Evolutionary conservation across 1,140 invertebrate species (phyloP).

Genomic region (Halictus rubicundus): DNA sequence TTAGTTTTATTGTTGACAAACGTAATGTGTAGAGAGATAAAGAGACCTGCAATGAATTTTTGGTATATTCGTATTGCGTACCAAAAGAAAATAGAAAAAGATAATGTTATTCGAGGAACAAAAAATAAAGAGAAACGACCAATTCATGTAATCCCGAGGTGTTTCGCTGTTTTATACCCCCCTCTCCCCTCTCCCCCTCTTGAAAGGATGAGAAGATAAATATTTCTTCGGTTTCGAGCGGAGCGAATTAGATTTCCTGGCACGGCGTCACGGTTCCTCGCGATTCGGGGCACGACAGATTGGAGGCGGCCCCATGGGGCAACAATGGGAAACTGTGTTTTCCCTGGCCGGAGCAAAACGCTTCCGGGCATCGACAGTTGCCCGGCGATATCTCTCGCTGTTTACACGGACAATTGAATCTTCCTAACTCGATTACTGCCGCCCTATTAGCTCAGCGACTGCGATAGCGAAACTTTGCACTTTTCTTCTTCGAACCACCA

Average conservation of each 20-base stretch:
- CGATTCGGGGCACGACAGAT: constrained; percentile 66
- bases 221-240: background rate
- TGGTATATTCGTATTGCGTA: constrained; percentile 27
- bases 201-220: constrained; percentile 4
- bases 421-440: constrained; percentile 72
- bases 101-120: constrained; percentile 21
- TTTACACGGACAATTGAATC: constrained; percentile 73
- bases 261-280: constrained; percentile 51
- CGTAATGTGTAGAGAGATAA: background rate
- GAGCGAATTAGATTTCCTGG: constrained; percentile 47
- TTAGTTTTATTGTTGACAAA: too few species aligned
- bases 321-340: constrained; percentile 42
- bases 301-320: constrained; percentile 40
- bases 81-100: too few species aligned
- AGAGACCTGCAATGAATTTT: constrained; percentile 1
- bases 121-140: constrained; percentile 39
- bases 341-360: constrained; percentile 66
- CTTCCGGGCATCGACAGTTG: constrained; percentile 57
- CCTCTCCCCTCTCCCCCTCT: too few species aligned
- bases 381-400: constrained; percentile 51
- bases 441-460: constrained; percentile 60
- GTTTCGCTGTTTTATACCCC: background rate
- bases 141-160: background rate
- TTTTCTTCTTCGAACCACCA: too few species aligned
- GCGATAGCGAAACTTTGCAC: constrained; percentile 44